phyloP scores from a whole-genome alignment of 2,797 vertebrate genomes.

The Anguilla pacifica region DNA sequence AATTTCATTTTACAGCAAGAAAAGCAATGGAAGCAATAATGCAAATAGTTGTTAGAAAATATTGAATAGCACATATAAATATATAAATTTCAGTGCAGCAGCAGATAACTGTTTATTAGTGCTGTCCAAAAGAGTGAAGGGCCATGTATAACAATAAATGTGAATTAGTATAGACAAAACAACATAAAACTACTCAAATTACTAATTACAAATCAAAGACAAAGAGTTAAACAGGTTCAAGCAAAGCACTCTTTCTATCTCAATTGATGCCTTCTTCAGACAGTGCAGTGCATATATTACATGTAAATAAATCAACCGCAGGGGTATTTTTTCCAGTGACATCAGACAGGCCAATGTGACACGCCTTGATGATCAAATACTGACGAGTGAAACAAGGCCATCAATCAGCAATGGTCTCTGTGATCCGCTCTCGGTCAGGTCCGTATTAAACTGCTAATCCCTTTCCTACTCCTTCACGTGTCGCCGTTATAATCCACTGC shows the following conservation, averaged over 20 bases:
- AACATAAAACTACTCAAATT: background rate
- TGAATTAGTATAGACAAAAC: background rate
- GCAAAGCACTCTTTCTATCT: background rate
- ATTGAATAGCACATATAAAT: background rate
- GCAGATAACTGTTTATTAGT: background rate
- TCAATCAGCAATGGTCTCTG: background rate
- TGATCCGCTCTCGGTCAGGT: conserved; percentile 3
- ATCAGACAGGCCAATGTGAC: background rate
- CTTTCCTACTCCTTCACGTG: conserved; percentile 34
- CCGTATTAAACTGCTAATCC: conserved; percentile 33
- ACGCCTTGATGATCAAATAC: conserved; percentile 27
- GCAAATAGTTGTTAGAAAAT: background rate
- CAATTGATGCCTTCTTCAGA: background rate
- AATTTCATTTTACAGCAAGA: background rate
- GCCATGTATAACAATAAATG: background rate
- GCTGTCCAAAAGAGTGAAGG: background rate
- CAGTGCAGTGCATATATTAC: background rate
- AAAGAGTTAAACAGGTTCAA: background rate
- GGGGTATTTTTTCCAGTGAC: background rate
- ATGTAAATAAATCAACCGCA: background rate
- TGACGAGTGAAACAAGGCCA: conserved; percentile 26
- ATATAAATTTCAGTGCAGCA: background rate
- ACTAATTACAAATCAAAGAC: background rate
- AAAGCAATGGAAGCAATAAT: background rate
- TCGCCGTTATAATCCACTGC: conserved; percentile 35